Conservation (phyloP, 2,113 vertebrate genomes). For the Taxidea taxus region DNA sequence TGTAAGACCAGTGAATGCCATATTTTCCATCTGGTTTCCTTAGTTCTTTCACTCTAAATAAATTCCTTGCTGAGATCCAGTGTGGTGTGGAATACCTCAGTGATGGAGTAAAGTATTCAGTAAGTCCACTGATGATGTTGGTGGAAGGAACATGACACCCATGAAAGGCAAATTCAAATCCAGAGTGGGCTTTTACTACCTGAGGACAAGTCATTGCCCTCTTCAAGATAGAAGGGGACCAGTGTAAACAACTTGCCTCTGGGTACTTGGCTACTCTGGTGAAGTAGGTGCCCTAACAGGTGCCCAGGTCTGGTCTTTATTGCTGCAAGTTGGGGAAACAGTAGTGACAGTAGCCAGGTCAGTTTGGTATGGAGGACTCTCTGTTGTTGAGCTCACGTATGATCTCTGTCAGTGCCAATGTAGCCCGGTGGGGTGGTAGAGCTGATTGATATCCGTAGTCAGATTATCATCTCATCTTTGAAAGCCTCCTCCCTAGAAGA, state of each 20-base stretch:
- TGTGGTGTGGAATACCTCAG: not conserved
- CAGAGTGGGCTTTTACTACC: not conserved
- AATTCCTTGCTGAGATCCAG: not conserved
- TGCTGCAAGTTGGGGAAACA: not conserved
- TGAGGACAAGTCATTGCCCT: not conserved
- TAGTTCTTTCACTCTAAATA: not conserved
- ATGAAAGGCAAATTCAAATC: not conserved
- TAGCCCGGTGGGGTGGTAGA: not conserved
- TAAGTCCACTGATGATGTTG: not conserved
- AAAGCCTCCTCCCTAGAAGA: not conserved
- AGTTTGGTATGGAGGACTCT: not conserved
- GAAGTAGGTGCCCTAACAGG: not conserved
- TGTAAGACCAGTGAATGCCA: not conserved
- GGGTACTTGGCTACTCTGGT: not conserved
- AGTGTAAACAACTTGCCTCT: too few species aligned
- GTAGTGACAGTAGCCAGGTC: not conserved
- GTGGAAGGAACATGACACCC: not conserved
- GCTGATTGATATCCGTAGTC: not conserved
- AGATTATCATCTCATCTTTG: not conserved
- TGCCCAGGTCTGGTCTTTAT: not conserved
- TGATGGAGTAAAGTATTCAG: not conserved
- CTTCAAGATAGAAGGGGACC: not conserved
- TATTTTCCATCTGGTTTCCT: not conserved
- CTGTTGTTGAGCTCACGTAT: not conserved
- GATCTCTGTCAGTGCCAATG: not conserved